Evolutionary conservation across 2,888 invertebrate genomes (phyloP).

Genomic region (Chymomyza procnemis): DNA sequence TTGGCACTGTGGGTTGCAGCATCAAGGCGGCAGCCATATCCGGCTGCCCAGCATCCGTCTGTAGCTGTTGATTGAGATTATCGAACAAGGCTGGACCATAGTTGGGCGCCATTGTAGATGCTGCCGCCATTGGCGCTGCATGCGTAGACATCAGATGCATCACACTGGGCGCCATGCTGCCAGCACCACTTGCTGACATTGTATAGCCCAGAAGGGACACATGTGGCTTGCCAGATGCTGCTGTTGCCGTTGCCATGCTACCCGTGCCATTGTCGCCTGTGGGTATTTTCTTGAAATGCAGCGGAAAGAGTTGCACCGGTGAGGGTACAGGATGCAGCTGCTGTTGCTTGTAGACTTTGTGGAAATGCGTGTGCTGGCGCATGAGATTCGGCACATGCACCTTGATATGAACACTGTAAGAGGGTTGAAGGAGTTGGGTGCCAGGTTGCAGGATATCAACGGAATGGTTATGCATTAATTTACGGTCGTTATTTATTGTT

Average conservation of each 20-base stretch:
- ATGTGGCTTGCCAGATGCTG: slow-evolving; percentile 42
- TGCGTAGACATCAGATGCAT: slow-evolving; percentile 57
- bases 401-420: slow-evolving; percentile 70
- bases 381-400: slow-evolving; percentile 71
- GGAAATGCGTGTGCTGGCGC: slow-evolving; percentile 63
- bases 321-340: slow-evolving; percentile 25
- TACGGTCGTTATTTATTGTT: slow-evolving; percentile 6
- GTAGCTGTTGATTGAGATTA: slow-evolving; percentile 40
- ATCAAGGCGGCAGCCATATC: slow-evolving; percentile 13
- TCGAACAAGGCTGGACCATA: slow-evolving; percentile 66
- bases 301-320: slow-evolving; percentile 7
- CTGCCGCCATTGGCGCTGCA: slow-evolving; percentile 16
- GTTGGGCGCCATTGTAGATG: slow-evolving; percentile 43
- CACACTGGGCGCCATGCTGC: slow-evolving; percentile 47
- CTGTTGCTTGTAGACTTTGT: slow-evolving; percentile 58
- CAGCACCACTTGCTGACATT: slow-evolving; percentile 50
- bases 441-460: background rate
- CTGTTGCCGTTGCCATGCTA: background rate
- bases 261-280: slow-evolving; percentile 9
- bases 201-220: slow-evolving; percentile 60
- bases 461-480: slow-evolving; percentile 6
- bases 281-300: slow-evolving; percentile 19
- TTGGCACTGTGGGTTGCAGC: slow-evolving; percentile 23
- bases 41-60: slow-evolving; percentile 9
- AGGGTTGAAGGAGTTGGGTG: background rate